A percentile compares a stretch with the other conserved stretches of the same genome.
phyloP scores from a whole-genome alignment of 2,797 vertebrate genomes.

The Syngnathus acus region DNA sequence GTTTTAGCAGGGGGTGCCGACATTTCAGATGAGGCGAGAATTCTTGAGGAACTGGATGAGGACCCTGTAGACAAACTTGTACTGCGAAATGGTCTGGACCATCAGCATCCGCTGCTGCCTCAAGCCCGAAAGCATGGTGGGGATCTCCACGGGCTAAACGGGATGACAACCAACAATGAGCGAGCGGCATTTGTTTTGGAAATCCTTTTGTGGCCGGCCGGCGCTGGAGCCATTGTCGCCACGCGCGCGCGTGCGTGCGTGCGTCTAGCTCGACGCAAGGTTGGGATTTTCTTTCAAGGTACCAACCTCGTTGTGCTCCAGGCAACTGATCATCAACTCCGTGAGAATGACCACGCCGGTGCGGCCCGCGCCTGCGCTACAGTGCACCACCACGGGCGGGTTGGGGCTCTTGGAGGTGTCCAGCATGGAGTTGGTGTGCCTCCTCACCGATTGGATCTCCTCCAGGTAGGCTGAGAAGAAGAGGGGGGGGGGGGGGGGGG shows the following conservation, averaged over 20 bases:
- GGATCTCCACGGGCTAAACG: slow-evolving; percentile 84
- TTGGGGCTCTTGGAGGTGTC: slow-evolving; percentile 82
- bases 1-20: background rate
- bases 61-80: slow-evolving; percentile 95
- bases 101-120: slow-evolving; percentile 92
- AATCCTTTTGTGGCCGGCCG: too few relatives aligned
- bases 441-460: slow-evolving; percentile 93
- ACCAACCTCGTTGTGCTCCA: slow-evolving; percentile 90
- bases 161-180: background rate
- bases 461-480: slow-evolving; percentile 83
- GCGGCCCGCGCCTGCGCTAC: slow-evolving; percentile 88
- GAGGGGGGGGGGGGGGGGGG: too few relatives aligned
- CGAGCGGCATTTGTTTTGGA: too few relatives aligned
- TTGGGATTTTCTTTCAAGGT: background rate
- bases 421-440: slow-evolving; percentile 93
- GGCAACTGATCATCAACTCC: slow-evolving; percentile 93
- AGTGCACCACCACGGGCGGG: slow-evolving; percentile 91
- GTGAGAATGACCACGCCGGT: slow-evolving; percentile 92
- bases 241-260: too few relatives aligned
- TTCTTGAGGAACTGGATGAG: slow-evolving; percentile 95
- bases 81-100: slow-evolving; percentile 95
- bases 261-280: too few relatives aligned
- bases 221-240: too few relatives aligned
- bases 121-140: slow-evolving; percentile 83
- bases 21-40: slow-evolving; percentile 87